Conservation (phyloP, 1,140 invertebrate species). For the Conus ventricosus region DNA sequence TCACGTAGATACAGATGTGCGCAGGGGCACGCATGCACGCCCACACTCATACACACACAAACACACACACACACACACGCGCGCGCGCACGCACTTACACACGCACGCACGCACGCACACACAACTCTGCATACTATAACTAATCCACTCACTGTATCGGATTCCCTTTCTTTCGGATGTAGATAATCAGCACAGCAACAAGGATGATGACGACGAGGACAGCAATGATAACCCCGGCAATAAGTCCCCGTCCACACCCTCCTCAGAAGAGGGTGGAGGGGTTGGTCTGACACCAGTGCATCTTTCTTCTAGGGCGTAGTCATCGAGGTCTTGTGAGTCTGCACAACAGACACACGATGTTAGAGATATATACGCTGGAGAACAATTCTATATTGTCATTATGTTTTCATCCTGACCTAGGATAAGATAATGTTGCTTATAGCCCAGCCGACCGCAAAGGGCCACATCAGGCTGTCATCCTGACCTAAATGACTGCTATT, state of each 20-base stretch:
- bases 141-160: neutral
- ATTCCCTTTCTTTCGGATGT: conserved; percentile 4
- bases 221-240: neutral
- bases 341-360: neutral
- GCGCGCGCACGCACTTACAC: too few relatives aligned
- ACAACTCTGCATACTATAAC: too few relatives aligned
- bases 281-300: neutral
- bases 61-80: too few relatives aligned
- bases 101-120: too few relatives aligned
- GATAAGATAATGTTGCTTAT: too few relatives aligned
- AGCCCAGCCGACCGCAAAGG: too few relatives aligned
- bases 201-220: conserved; percentile 6
- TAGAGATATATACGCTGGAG: too few relatives aligned
- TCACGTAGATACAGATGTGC: too few relatives aligned
- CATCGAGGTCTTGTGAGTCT: neutral
- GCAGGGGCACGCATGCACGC: too few relatives aligned
- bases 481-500: neutral
- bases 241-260: neutral
- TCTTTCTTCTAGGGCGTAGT: neutral
- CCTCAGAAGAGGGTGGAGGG: neutral
- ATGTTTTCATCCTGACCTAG: neutral
- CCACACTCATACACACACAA: too few relatives aligned
- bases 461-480: neutral
- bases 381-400: neutral
- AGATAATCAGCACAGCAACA: neutral